Evolutionary conservation across 2,888 invertebrate species (phyloP), one percentile per base, ranked within the genome.

Genomic region (Oxyteleia sp.): DNA sequence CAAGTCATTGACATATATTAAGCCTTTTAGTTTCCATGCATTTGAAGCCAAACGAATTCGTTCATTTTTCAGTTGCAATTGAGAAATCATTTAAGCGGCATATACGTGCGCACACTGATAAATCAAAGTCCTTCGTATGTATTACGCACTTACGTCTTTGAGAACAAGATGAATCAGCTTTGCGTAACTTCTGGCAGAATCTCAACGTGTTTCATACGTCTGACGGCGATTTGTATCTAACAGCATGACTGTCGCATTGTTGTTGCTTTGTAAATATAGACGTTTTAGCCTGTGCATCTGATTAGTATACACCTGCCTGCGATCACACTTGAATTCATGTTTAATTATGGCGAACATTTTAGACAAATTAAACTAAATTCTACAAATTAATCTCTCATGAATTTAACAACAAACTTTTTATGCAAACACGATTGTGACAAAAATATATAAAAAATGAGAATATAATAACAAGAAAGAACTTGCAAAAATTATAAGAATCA

Each of bases 151-250:
- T 68, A 51, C 11, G 63, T 45, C 74, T 75, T 81, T 75, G 69
- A 81, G 75, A 81, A 81, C 53, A 69, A 81, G 81, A 75, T 81
- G 74, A 81, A 81, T 81, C 68, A 74, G 68, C 74, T 75, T 81
- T 81, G 63, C 81, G 75, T 75, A 81, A 81, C 63, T 8, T 49
- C 18, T 45, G 55, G 41, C 49, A 69, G 63, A 68, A 45, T 80
- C 66, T 72, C 66, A 66, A 64, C 16, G 35, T 15, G 20, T 59
- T 74, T 49, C 61, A 38, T 55, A 61, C 32, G 13, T 29, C 51
- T 35, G 29, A 13, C 59, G 16, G 49, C 49, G 80, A 72, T 80
- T 72, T 57, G 41, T 69, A 80, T 80, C 72, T 72, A 63, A 66
- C 59, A 13, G 26, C 35, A 16, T 41, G 13, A 41, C 23, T 63